Evolutionary conservation across 2,113 vertebrate genomes (phyloP).

Genomic region (Candoia aspera): DNA sequence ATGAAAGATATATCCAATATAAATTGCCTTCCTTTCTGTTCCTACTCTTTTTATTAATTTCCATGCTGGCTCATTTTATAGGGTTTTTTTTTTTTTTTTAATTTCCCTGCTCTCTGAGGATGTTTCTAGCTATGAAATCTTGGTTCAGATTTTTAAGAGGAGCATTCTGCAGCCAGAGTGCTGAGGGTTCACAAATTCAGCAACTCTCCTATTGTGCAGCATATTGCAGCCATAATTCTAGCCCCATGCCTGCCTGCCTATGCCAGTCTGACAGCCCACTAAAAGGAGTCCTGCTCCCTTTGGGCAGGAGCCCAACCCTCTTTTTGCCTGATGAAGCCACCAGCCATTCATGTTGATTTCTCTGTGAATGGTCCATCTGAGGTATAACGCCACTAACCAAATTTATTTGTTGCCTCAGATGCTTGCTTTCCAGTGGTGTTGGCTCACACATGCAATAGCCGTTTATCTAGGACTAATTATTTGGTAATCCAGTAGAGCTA

Average conservation of each 20-base stretch:
- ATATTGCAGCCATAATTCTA: neutral
- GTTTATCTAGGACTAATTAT: neutral
- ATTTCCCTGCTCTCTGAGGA: neutral
- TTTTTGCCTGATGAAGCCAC: neutral
- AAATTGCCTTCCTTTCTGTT: constrained; percentile 27
- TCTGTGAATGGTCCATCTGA: neutral
- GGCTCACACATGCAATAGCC: neutral
- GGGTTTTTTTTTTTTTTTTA: constrained; percentile 11
- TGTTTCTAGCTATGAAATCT: neutral
- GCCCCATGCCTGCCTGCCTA: neutral
- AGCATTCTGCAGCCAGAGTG: neutral
- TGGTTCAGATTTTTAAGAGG: neutral
- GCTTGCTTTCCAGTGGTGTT: neutral
- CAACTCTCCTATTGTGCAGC: neutral
- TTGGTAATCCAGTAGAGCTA: neutral
- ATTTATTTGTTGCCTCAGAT: neutral
- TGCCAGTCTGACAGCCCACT: neutral
- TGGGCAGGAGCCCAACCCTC: neutral
- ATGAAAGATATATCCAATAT: constrained; percentile 3
- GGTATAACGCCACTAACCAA: neutral
- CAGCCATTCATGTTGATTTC: too few species aligned
- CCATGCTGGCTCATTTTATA: constrained; percentile 21
- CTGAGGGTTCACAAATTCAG: neutral
- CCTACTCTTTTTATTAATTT: constrained; percentile 36
- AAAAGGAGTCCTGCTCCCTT: neutral